Conservation (phyloP, 1,140 invertebrate species). For the Riptortus pedestris region DNA sequence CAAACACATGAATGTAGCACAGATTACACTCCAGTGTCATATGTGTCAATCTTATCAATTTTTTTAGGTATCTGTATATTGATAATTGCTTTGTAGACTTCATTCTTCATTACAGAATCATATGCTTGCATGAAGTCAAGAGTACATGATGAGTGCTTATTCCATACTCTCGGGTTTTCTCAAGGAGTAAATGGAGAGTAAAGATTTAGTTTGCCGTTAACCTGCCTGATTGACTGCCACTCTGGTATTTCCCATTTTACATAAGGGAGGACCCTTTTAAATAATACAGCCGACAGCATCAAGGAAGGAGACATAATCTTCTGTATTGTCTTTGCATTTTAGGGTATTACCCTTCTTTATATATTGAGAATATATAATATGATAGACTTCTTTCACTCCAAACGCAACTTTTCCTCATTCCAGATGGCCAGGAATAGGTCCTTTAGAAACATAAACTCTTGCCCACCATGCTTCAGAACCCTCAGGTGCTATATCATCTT, state of each 20-base stretch:
- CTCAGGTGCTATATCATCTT: too few species aligned
- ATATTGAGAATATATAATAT: neutral
- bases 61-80: neutral
- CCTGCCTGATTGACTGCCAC: neutral
- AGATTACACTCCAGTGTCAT: neutral
- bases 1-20: neutral
- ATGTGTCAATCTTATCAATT: neutral
- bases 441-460: neutral
- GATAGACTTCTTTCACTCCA: neutral
- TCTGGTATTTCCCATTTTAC: neutral
- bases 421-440: neutral
- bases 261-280: neutral
- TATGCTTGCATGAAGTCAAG: too few species aligned
- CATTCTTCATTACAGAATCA: neutral
- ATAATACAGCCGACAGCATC: neutral
- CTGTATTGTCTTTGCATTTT: neutral
- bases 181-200: too few species aligned
- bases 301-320: neutral
- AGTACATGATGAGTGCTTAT: too few species aligned
- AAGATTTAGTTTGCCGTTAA: neutral
- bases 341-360: neutral
- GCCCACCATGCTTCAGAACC: neutral
- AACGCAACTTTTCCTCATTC: neutral
- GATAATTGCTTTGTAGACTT: neutral
- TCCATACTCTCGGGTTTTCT: too few species aligned